Evolutionary conservation across 2,797 vertebrate species (phyloP), one percentile per base, ranked within the genome.

Genomic region (Amphiprion clarkii): DNA sequence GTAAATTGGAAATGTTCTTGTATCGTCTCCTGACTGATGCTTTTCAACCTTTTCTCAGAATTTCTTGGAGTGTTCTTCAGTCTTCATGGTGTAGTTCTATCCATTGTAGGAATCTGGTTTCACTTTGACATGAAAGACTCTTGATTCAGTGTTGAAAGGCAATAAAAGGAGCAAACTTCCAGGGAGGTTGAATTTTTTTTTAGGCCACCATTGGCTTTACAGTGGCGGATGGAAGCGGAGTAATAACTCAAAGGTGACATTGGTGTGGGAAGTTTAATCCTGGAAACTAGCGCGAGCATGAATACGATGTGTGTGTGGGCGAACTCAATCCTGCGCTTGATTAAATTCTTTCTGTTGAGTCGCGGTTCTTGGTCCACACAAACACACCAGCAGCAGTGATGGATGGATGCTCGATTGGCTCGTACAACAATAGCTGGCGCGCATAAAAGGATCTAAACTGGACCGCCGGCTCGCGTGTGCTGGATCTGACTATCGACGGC

Each of bases 271-370:
- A 19, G 71, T 74, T 79, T 83, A 82, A 84, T 81, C 58, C 71
- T 71, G 62, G 55, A 55, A 13, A 6, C 54, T 71, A 71, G 23
- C 42, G 65, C 42, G 60, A 53, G 53, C 40, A 23, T 27, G 51
- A 4, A 4, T 16, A 56, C 2, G 0, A 36, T 25, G 3, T 51
- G 64, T 69, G 67, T 49, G 73, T 44, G 53, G 1, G 39, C 2
- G 25, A 31, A 17, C 52, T 76, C 66, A 68, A 19, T 76, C 71
- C 70, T 62, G 46, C 33, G 42, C 57, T 74, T 84, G 71, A 87
- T 88, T 88, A 76, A 73, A 88, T 81, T 76, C 14, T 74, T 76
- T 79, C 59, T 79, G 66, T 78, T 52, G 75, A 84, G 60, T 71
- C 73, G 80, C 53, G 56, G 11, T 19, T 2, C n/a, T 71, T 68